Evolutionary conservation across 2,888 invertebrate genomes (phyloP), one percentile per base, ranked within the genome.

Genomic region (Aplocera efformata): DNA sequence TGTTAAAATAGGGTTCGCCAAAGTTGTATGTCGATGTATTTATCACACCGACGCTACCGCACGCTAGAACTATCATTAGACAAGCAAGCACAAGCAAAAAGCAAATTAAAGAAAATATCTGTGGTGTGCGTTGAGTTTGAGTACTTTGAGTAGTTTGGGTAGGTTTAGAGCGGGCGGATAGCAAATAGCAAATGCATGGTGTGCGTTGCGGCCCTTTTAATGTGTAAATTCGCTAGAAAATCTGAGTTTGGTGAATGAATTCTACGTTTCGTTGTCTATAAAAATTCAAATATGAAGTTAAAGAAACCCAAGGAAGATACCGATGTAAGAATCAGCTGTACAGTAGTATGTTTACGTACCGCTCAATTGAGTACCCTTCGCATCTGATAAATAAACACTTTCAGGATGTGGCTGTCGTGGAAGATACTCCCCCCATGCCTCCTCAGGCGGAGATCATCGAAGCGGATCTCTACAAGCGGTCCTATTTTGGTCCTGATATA

Each of bases 401-500:
- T 42, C 45, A 74, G 75, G 72, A 74, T 43, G 61, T 66, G 3
- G 63, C 43, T 1, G 42, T 48, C 7, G 20, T 42, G 9, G 47
- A 47, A 17, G 42, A 42, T 6, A 11, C 34, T 7, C 17, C 38
- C 17, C 47, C 47, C 9, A 22, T 72, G 26, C 68, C 80, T 41
- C 84, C 86, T 26, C 84, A 83, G 58, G 84, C 86, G 0, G 88
- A 88, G 58, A 82, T 86, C 9, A 86, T 88, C 13, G 88, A 86
- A 51, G 86, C 86, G 5, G 86, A 86, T 50, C 63, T 85, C 23
- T 88, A 86, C 55, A 86, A 85, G 50, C 74, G 85, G 3, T 72
- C 82, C 1, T 89, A 89, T 54, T 89, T 83, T 34, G 89, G 89
- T 3, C 89, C 89, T n/a, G 88, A 88, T 57, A 77, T 88, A 1